phyloP scores from a whole-genome alignment of 2,113 vertebrate species.

The Crotophaga sulcirostris region DNA sequence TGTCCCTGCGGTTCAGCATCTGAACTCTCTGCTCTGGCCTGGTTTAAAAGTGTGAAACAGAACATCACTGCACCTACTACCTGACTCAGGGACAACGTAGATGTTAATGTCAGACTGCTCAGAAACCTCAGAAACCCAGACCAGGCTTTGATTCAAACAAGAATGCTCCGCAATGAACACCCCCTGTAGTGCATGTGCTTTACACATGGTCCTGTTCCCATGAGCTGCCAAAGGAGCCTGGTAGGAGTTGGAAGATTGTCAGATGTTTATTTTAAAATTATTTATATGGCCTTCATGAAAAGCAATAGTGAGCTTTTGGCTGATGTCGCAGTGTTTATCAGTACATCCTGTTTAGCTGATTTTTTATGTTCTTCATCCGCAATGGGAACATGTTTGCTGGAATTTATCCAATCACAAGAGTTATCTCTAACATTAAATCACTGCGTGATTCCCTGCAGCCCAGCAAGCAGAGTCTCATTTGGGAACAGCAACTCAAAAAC shows the following conservation, averaged over 20 bases:
- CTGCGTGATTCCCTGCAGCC: rapidly evolving
- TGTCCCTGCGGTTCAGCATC: neutral
- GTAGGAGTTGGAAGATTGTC: neutral
- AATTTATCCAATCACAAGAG: neutral
- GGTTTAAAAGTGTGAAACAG: neutral
- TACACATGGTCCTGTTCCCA: rapidly evolving
- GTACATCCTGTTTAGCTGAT: neutral
- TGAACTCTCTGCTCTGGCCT: neutral
- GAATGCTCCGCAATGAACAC: neutral
- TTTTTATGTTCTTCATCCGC: neutral
- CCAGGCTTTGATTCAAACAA: neutral
- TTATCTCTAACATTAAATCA: neutral
- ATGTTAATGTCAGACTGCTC: neutral
- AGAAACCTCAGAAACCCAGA: neutral
- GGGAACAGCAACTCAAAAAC: neutral
- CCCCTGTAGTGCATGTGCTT: neutral
- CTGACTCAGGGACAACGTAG: rapidly evolving
- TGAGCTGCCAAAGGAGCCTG: neutral
- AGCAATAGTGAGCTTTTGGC: neutral
- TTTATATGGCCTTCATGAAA: neutral
- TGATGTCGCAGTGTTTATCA: neutral
- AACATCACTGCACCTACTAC: neutral
- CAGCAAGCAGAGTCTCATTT: neutral
- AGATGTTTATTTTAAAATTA: neutral
- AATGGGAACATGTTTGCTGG: neutral